phyloP scores from a whole-genome alignment of 1,140 invertebrate genomes.

The Tetragonula clypearis region DNA sequence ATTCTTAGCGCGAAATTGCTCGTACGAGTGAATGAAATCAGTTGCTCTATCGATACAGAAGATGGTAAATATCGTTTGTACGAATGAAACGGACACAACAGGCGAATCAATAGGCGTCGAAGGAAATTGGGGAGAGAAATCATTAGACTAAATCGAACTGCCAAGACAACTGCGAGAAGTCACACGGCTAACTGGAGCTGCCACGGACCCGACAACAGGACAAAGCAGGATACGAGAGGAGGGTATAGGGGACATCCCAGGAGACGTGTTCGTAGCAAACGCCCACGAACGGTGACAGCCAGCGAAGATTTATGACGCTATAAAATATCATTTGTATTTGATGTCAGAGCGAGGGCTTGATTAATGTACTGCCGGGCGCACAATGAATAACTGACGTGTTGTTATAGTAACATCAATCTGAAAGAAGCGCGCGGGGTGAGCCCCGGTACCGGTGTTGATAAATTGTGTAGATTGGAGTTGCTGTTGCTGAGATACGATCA shows the following conservation, averaged over 20 bases:
- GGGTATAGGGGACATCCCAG: slow-evolving; percentile 50
- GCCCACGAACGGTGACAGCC: slow-evolving; percentile 76
- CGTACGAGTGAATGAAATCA: background rate
- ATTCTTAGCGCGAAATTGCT: too few species aligned
- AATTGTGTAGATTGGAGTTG: slow-evolving; percentile 75
- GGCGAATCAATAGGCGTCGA: background rate
- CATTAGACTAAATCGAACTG: slow-evolving; percentile 55
- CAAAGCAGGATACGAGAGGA: slow-evolving; percentile 40
- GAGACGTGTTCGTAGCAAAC: slow-evolving; percentile 71
- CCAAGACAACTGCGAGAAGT: slow-evolving; percentile 55
- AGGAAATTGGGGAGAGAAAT: slow-evolving; percentile 56
- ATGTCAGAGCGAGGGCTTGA: slow-evolving; percentile 77
- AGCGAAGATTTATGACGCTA: slow-evolving; percentile 79
- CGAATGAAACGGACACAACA: too few species aligned
- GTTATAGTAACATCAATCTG: slow-evolving; percentile 78
- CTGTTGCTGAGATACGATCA: slow-evolving; percentile 72
- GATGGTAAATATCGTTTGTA: background rate
- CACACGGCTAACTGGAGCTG: slow-evolving; percentile 60
- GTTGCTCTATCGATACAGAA: too few species aligned
- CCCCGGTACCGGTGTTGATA: slow-evolving; percentile 70
- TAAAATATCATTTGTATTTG: slow-evolving; percentile 82
- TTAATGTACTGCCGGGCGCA: slow-evolving; percentile 77
- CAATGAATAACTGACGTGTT: slow-evolving; percentile 78
- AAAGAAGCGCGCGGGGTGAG: slow-evolving; percentile 69
- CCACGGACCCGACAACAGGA: slow-evolving; percentile 49